phyloP scores from a whole-genome alignment of 2,888 invertebrate genomes.

The Corbicula japonica region DNA sequence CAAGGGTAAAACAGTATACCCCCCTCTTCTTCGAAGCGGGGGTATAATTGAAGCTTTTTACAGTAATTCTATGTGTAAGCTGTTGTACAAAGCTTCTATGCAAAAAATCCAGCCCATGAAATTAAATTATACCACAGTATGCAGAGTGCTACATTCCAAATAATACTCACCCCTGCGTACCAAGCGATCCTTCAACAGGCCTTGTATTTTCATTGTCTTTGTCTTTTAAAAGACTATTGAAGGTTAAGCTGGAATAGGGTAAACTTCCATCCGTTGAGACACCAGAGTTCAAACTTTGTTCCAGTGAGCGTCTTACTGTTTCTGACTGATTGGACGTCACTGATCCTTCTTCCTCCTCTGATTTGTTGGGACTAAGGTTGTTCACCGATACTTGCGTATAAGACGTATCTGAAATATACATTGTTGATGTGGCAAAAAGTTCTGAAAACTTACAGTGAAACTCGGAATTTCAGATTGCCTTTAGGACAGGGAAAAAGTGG shows the following conservation, averaged over 20 bases:
- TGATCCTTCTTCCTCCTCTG: neutral
- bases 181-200: neutral
- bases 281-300: neutral
- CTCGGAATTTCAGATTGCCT: neutral
- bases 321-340: neutral
- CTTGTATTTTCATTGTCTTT: slow-evolving; percentile 6
- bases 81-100: neutral
- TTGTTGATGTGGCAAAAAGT: neutral
- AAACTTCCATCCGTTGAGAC: no score
- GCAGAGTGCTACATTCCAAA: neutral
- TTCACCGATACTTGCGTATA: slow-evolving; percentile 5
- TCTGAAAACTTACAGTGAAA: neutral
- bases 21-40: neutral
- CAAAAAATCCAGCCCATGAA: neutral
- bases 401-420: slow-evolving; percentile 21
- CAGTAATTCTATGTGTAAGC: neutral
- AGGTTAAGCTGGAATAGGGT: slow-evolving; percentile 1
- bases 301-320: slow-evolving; percentile 13
- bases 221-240: neutral
- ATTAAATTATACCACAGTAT: neutral
- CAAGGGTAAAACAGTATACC: neutral
- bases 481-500: neutral
- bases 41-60: slow-evolving; percentile 7
- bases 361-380: slow-evolving; percentile 33
- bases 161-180: neutral